phyloP scores from a whole-genome alignment of 1,140 invertebrate species.

The Hydropsyche tenuis region DNA sequence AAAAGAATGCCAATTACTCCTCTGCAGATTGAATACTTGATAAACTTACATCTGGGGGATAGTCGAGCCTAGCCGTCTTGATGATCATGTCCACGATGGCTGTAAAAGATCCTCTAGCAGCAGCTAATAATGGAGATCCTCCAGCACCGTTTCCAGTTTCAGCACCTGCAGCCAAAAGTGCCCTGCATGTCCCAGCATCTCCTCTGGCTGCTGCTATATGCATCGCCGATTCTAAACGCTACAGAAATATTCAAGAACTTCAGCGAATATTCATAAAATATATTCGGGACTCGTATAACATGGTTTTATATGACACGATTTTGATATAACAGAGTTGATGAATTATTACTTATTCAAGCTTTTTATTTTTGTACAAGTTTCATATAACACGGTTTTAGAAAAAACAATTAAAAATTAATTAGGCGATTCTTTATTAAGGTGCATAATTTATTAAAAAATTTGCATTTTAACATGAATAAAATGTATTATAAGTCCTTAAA shows the following conservation, averaged over 20 bases:
- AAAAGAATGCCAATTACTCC: neutral
- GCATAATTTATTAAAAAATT: no score
- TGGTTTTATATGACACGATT: no score
- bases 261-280: no score
- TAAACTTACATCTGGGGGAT: constrained; percentile 35
- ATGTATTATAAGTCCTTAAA: no score
- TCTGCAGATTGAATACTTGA: neutral
- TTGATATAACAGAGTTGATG: no score
- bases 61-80: constrained; percentile 72
- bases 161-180: constrained; percentile 43
- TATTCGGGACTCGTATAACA: no score
- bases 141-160: constrained; percentile 50
- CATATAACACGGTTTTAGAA: no score
- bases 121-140: constrained; percentile 70
- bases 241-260: neutral
- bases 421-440: no score
- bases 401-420: no score
- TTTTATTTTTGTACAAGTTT: no score
- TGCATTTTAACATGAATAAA: no score
- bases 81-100: constrained; percentile 86
- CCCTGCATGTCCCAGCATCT: constrained; percentile 41
- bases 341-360: no score
- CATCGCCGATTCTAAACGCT: constrained; percentile 45
- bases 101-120: constrained; percentile 81
- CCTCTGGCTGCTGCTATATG: constrained; percentile 44